A percentile compares a stretch with the other conserved stretches of the same genome.
Conservation (phyloP, 2,888 invertebrate genomes). For the Phyllotreta striolata region DNA sequence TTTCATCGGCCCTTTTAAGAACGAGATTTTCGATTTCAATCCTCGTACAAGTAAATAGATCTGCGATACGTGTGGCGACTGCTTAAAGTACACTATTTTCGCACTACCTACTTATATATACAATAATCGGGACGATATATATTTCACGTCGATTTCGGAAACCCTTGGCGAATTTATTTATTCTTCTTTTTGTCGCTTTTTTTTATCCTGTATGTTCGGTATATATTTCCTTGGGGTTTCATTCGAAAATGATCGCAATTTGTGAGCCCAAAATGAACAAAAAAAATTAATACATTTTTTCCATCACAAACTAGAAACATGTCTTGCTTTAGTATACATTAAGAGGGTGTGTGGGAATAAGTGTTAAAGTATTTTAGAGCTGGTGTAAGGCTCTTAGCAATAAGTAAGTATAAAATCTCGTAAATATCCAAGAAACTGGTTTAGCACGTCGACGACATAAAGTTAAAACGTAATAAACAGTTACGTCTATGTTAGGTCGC, state of each 20-base stretch:
- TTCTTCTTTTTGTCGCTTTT: constrained; percentile 3
- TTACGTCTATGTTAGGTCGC: not conserved
- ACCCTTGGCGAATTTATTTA: constrained; percentile 17
- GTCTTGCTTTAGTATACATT: no score
- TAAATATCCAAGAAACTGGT: no score
- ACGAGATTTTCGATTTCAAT: constrained; percentile 56
- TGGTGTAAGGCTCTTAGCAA: no score
- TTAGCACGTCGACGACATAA: constrained; percentile 11
- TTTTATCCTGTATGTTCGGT: constrained; percentile 4
- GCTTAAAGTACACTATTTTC: constrained; percentile 26
- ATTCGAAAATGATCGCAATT: no score
- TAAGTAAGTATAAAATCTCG: no score
- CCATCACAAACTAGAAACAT: no score
- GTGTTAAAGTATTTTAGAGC: no score
- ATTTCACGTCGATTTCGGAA: constrained; percentile 21
- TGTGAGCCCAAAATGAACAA: no score
- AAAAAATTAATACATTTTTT: no score
- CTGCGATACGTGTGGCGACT: constrained; percentile 52
- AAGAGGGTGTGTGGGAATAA: no score
- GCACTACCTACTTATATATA: constrained; percentile 29
- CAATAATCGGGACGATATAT: constrained; percentile 33
- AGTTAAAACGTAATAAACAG: constrained; percentile 16
- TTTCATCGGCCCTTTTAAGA: constrained; percentile 36
- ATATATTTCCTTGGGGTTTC: not conserved
- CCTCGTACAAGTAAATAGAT: constrained; percentile 56